phyloP scores from a whole-genome alignment of 2,797 vertebrate species.

The Karalla daura region DNA sequence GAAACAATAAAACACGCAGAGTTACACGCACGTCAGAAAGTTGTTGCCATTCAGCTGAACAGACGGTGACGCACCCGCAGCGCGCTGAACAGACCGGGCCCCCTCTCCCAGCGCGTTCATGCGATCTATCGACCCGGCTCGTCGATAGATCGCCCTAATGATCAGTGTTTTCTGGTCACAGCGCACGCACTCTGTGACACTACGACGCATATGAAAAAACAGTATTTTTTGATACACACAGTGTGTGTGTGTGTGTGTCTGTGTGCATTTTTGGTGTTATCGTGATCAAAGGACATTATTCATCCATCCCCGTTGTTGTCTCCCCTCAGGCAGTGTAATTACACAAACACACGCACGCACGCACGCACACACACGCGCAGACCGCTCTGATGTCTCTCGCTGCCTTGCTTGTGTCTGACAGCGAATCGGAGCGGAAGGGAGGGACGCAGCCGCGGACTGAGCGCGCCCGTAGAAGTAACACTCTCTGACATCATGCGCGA shows the following conservation, averaged over 20 bases:
- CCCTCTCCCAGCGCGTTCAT: slow-evolving; percentile 21
- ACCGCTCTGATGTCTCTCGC: slow-evolving; percentile 55
- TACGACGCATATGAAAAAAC: no score
- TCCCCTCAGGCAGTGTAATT: slow-evolving; percentile 63
- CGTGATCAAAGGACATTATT: slow-evolving; percentile 80
- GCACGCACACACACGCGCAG: slow-evolving; percentile 14
- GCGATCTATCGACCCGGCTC: slow-evolving; percentile 46
- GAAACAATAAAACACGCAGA: no score
- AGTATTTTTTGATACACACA: no score
- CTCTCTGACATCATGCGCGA: slow-evolving; percentile 44
- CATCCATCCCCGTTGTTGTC: slow-evolving; percentile 69
- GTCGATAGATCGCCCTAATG: slow-evolving; percentile 15
- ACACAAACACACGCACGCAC: slow-evolving; percentile 30
- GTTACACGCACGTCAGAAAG: no score
- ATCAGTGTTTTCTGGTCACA: slow-evolving; percentile 15
- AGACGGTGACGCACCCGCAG: slow-evolving; percentile 30
- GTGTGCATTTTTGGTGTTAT: slow-evolving; percentile 31
- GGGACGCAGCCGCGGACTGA: neutral
- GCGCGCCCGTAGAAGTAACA: slow-evolving; percentile 25
- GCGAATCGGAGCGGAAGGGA: slow-evolving; percentile 43
- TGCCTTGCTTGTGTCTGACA: slow-evolving; percentile 60
- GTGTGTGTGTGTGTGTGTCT: no score
- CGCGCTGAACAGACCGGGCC: neutral
- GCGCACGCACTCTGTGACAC: neutral
- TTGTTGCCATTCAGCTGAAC: slow-evolving; percentile 55